Percentiles rank a stretch among this genome's conserved stretches.
phyloP scores from a whole-genome alignment of 1,140 invertebrate species.

The Tetramorium simillimum region DNA sequence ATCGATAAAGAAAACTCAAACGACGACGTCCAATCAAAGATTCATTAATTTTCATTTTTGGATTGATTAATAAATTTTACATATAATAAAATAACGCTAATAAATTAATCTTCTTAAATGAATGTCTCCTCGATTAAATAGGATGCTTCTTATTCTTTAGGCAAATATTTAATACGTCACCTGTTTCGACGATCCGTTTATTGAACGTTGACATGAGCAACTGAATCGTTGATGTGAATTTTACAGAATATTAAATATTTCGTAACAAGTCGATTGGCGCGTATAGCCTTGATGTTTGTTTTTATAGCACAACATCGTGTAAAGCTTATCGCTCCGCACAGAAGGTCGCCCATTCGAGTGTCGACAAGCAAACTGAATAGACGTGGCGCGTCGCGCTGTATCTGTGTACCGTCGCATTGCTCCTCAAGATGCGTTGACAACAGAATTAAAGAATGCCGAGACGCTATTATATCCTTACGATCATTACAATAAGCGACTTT shows the following conservation, averaged over 20 bases:
- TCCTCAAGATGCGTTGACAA: not conserved
- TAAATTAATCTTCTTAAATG: no score
- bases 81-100: not conserved
- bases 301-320: not conserved
- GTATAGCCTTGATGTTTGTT: not conserved
- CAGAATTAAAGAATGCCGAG: not conserved
- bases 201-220: not conserved
- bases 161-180: not conserved
- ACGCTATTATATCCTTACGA: not conserved
- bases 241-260: not conserved
- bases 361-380: not conserved
- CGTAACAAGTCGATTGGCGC: not conserved
- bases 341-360: not conserved
- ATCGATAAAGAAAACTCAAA: not conserved
- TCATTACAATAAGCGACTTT: not conserved
- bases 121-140: not conserved
- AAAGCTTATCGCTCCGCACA: not conserved
- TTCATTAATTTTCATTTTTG: not conserved
- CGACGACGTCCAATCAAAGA: not conserved
- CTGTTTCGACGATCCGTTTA: not conserved
- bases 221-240: not conserved
- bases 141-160: no score
- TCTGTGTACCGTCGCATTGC: not conserved
- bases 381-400: not conserved
- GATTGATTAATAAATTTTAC: not conserved